These are phyloP conservation scores for Protonemura montana DNA, from an alignment of 2,888 invertebrate species.

Conservation along the genomic window DNA sequence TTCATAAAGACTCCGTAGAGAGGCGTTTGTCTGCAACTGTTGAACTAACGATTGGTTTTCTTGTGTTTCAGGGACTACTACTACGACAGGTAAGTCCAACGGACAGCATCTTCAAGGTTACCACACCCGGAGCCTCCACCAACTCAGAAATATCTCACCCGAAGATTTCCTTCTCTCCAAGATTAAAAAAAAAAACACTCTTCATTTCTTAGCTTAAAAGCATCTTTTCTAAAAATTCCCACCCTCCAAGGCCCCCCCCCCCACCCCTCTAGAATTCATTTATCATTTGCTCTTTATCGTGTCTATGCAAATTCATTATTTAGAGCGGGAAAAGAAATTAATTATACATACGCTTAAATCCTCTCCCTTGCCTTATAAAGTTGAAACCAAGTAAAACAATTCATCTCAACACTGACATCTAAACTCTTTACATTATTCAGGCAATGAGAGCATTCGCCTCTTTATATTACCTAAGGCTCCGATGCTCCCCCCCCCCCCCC, in stretches of 20 bases:
- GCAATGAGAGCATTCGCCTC: slow-evolving; percentile 43
- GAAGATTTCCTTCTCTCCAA: neutral
- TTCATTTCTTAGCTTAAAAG: neutral
- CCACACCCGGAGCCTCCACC: slow-evolving; percentile 23
- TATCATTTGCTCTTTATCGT: slow-evolving; percentile 9
- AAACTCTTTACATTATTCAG: slow-evolving; percentile 48
- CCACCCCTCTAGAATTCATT: neutral
- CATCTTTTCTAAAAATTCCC: neutral
- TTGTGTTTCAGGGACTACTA: slow-evolving; percentile 73
- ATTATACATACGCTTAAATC: slow-evolving; percentile 34
- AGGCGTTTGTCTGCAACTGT: too few species aligned
- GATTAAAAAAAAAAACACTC: neutral
- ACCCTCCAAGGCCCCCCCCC: neutral
- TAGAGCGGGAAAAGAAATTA: slow-evolving; percentile 36
- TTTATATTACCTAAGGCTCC: slow-evolving; percentile 47
- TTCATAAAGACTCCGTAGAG: too few species aligned
- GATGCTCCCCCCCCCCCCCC: slow-evolving; percentile 42
- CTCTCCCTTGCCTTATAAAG: slow-evolving; percentile 18
- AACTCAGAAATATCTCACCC: neutral
- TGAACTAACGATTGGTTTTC: slow-evolving; percentile 52
- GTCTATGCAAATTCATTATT: slow-evolving; percentile 39
- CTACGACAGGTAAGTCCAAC: slow-evolving; percentile 68
- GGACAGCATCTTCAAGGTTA: neutral
- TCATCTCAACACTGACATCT: slow-evolving; percentile 44
- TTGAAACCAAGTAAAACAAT: slow-evolving; percentile 38